These are phyloP conservation scores for Eulemur rufifrons DNA, from an alignment of 2,113 vertebrate species.

Conservation along the genomic window DNA sequence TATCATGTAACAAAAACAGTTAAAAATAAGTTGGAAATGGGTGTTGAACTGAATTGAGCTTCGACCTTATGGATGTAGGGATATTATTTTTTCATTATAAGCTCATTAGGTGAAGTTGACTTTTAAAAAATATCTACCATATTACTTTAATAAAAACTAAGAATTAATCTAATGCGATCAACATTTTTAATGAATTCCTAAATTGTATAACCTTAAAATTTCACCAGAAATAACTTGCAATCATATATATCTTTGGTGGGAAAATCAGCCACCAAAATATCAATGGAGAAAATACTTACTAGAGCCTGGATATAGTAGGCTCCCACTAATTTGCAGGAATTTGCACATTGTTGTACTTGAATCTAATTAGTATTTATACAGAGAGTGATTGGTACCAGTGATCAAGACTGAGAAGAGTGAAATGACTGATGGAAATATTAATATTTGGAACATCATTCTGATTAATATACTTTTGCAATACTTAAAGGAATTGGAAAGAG, in stretches of 20 bases:
- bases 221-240: background rate
- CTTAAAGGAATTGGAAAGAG: conserved; percentile 37
- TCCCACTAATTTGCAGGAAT: background rate
- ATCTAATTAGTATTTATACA: conserved; percentile 15
- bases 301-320: background rate
- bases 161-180: background rate
- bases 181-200: background rate
- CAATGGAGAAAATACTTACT: background rate
- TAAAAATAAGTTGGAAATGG: background rate
- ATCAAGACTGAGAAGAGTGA: background rate
- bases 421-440: conserved; percentile 51
- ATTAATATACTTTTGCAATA: conserved; percentile 52
- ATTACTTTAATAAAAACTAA: background rate
- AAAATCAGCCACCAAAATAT: background rate
- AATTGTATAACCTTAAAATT: background rate
- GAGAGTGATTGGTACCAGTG: background rate
- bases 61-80: background rate
- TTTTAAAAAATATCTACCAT: background rate
- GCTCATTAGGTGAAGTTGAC: background rate
- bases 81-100: background rate
- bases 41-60: background rate
- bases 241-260: background rate
- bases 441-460: conserved; percentile 31
- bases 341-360: background rate
- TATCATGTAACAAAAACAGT: background rate